A percentile compares a stretch with the other conserved stretches of the same genome.
Evolutionary conservation across 2,797 vertebrate genomes (phyloP).

Genomic region (Aulostomus chinensis): DNA sequence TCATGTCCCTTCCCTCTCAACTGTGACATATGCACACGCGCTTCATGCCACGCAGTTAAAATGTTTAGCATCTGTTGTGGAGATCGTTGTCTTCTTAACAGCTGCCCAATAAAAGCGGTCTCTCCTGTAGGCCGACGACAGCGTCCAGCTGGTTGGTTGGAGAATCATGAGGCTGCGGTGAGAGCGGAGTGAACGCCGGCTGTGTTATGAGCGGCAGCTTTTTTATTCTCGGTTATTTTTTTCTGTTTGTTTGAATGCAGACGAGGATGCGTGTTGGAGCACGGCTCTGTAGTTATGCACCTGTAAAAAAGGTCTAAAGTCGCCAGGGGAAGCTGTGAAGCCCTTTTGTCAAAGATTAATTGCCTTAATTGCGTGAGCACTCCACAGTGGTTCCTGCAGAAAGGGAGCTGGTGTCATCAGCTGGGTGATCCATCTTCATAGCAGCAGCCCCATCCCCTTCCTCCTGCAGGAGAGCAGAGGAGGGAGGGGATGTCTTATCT

Average conservation of each 20-base stretch:
- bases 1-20: conserved; percentile 28
- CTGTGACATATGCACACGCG: conserved; percentile 1
- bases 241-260: too few species aligned
- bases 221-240: too few species aligned
- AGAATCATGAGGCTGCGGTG: conserved; percentile 2
- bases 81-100: conserved; percentile 30
- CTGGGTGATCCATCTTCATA: conserved; percentile 85
- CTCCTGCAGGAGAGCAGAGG: conserved; percentile 59
- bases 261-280: too few species aligned
- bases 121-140: conserved; percentile 10
- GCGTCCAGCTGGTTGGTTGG: conserved; percentile 13
- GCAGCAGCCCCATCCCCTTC: conserved; percentile 61
- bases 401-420: conserved; percentile 76
- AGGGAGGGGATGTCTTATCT: conserved; percentile 73
- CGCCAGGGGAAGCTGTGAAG: conserved; percentile 48
- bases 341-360: conserved; percentile 81
- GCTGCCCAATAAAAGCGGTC: conserved; percentile 19
- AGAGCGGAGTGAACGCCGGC: too few species aligned
- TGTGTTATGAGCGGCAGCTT: too few species aligned
- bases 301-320: conserved; percentile 39
- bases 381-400: conserved; percentile 67
- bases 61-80: conserved; percentile 38
- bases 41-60: conserved; percentile 18
- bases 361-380: conserved; percentile 81
- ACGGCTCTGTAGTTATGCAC: background rate